Evolutionary conservation across 2,888 invertebrate species (phyloP).

Genomic region (Orthonevra nobilis): DNA sequence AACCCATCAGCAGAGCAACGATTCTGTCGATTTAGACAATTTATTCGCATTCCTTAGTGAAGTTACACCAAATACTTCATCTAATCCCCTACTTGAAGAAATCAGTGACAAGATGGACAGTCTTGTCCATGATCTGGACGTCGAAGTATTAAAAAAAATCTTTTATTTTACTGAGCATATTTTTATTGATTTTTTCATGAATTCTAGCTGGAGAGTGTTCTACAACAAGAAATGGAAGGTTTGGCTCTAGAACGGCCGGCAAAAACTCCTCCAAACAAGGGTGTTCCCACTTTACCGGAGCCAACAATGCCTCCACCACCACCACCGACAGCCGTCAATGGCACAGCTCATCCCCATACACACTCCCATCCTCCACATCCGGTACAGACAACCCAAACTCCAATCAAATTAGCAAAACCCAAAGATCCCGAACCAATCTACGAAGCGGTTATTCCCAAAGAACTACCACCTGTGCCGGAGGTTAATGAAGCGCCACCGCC

Average conservation of each 20-base stretch:
- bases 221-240: constrained; percentile 84
- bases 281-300: constrained; percentile 86
- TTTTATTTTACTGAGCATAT: no score
- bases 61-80: constrained; percentile 83
- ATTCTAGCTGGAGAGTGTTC: constrained; percentile 83
- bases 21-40: constrained; percentile 93
- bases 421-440: constrained; percentile 88
- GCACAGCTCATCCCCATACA: constrained; percentile 71
- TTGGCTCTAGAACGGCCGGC: constrained; percentile 79
- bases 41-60: constrained; percentile 94
- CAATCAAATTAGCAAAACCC: constrained; percentile 71
- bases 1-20: constrained; percentile 80
- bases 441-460: constrained; percentile 89
- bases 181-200: constrained; percentile 16
- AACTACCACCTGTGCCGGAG: constrained; percentile 79
- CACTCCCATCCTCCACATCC: constrained; percentile 65
- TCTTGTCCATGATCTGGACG: constrained; percentile 89
- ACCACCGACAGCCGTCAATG: constrained; percentile 80
- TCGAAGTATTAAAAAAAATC: constrained; percentile 83
- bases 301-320: constrained; percentile 89
- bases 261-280: constrained; percentile 72
- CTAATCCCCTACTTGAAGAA: constrained; percentile 87
- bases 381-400: constrained; percentile 71
- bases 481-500: constrained; percentile 73
- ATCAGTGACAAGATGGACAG: constrained; percentile 92